Evolutionary conservation across 2,113 vertebrate species (phyloP), one percentile per base, ranked within the genome.

Genomic region (Calidris pugnax): DNA sequence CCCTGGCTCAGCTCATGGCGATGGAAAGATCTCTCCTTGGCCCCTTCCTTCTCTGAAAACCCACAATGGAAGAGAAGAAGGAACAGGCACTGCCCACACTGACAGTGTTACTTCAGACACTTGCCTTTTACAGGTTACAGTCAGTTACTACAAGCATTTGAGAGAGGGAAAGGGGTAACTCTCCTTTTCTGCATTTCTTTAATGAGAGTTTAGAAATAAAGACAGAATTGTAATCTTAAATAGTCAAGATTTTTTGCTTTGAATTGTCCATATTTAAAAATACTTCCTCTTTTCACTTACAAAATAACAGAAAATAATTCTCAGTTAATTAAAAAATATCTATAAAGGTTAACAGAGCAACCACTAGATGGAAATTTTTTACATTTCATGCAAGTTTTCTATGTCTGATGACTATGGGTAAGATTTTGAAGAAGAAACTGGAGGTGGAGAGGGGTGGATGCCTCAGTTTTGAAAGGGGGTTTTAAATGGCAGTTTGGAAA

Each of bases 361-460:
- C 12, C 2, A 28, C 15, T 59, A 50, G 30, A 63, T 23, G 20
- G 78, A 27, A 4, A 18, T 64, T 45, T 33, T 50, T 56, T 51
- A 28, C 13, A 47, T 23, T 53, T 7, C 30, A 37, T 21, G 11
- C 15, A 53, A 33, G 33, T 57, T 62, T 47, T 51, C 41, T 21
- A 10, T 21, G 26, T 53, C 43, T 56, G 30, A 35, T 63, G 50
- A 41, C 33, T 47, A 59, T 2, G 3, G 50, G n/a, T 24, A 69
- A 35, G n/a, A 55, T 66, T 72, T 82, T 66, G 69, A 81, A 69
- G 41, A 63, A 51, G 43, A 57, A 57, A 64, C 5, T 12, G 18
- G 1, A 12, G 2, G 5, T 6, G 1, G 1, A 8, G 1, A 5
- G 6, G 6, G 1, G 12, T 32, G 33, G 32, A 59, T 77, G 39